Conservation (phyloP, 2,888 invertebrate genomes). For the Phortica magna region DNA sequence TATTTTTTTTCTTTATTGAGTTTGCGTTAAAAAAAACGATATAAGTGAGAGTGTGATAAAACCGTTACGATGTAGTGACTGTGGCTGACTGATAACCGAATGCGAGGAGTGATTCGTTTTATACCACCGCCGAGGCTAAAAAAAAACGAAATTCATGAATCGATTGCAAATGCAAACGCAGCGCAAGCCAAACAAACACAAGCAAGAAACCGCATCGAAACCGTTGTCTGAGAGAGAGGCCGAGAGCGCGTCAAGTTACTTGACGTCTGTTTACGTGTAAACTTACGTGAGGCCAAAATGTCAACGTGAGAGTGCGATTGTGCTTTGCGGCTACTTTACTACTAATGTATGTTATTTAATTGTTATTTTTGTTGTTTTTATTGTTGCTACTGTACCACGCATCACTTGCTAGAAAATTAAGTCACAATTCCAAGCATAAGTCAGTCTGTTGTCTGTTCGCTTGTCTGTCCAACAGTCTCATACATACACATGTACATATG, state of each 20-base stretch:
- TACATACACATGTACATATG: conserved; percentile 2
- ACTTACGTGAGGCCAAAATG: conserved; percentile 5
- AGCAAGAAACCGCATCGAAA: conserved; percentile 8
- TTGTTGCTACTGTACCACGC: conserved; percentile 49
- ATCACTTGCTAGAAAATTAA: conserved; percentile 56
- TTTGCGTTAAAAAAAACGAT: conserved; percentile 37
- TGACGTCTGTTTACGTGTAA: not conserved
- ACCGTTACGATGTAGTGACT: conserved; percentile 71
- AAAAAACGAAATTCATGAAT: conserved; percentile 24
- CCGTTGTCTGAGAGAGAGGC: not conserved
- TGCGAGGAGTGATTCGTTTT: conserved; percentile 74
- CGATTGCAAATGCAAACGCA: conserved; percentile 25
- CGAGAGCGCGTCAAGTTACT: not conserved
- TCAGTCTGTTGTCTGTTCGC: not conserved
- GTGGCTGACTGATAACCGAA: conserved; percentile 76
- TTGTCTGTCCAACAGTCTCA: not conserved
- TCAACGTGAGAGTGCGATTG: conserved; percentile 6
- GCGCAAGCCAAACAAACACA: conserved; percentile 18
- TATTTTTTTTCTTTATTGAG: conserved; percentile 22
- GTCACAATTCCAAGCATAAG: conserved; percentile 28
- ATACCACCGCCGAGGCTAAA: conserved; percentile 61
- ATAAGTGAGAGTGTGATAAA: conserved; percentile 38
- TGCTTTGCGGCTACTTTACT: conserved; percentile 5
- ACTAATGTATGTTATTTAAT: not conserved
- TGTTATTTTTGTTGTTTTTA: not conserved